Evolutionary conservation across 2,888 invertebrate species (phyloP).

Genomic region (Capitulum mitella): DNA sequence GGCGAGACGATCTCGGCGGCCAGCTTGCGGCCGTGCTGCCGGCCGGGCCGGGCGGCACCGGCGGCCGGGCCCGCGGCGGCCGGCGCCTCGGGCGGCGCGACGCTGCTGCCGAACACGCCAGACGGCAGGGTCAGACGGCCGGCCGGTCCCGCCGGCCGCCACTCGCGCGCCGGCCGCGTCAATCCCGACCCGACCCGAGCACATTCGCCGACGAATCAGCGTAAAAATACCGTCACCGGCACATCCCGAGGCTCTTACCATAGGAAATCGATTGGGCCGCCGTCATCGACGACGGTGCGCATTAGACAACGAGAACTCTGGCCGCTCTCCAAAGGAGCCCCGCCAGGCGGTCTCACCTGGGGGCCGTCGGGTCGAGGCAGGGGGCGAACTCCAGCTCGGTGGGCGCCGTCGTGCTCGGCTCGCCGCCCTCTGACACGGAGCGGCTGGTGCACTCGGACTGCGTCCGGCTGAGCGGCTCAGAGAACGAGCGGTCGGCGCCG

Average conservation of each 20-base stretch:
- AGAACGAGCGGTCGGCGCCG: not conserved
- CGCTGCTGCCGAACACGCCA: not conserved
- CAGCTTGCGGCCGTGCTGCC: slow-evolving; percentile 33
- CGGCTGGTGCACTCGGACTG: not conserved
- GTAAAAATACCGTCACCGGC: too few relatives aligned
- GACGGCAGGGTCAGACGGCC: too few relatives aligned
- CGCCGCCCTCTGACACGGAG: not conserved
- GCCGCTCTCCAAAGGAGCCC: too few relatives aligned
- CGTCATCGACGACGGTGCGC: too few relatives aligned
- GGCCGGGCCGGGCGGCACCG: slow-evolving; percentile 29
- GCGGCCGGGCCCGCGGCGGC: slow-evolving; percentile 25
- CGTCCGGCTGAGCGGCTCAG: not conserved
- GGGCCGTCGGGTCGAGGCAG: not conserved
- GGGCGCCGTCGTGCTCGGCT: not conserved
- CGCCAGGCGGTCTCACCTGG: too few relatives aligned
- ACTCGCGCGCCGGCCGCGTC: too few relatives aligned
- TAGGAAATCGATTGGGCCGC: too few relatives aligned
- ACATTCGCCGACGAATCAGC: too few relatives aligned
- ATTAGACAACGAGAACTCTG: too few relatives aligned
- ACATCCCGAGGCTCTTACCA: too few relatives aligned
- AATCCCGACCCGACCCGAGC: too few relatives aligned
- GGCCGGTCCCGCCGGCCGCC: too few relatives aligned
- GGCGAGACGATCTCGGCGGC: slow-evolving; percentile 88
- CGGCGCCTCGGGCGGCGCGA: not conserved
- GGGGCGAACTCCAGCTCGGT: not conserved